A percentile compares a stretch with the other conserved stretches of the same genome.
Conservation (phyloP, 2,888 invertebrate species). For the Epinotia demarniana region DNA sequence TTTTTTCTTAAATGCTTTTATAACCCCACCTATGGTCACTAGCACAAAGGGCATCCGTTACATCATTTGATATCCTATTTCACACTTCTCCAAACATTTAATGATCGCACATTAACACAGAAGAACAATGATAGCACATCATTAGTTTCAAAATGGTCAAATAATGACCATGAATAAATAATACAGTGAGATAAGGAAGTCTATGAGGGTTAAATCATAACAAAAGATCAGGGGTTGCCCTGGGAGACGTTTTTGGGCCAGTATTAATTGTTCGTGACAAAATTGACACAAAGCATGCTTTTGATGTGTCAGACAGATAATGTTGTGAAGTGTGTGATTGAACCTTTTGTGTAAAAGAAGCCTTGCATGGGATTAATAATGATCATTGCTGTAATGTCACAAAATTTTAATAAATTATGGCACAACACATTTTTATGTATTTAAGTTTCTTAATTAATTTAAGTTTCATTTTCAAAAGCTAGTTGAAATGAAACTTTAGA, state of each 20-base stretch:
- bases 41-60: conserved; percentile 69
- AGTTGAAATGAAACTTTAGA: too few species aligned
- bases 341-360: conserved; percentile 33
- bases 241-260: conserved; percentile 69
- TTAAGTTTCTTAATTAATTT: too few species aligned
- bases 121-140: conserved; percentile 80
- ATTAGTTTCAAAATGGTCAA: conserved; percentile 83
- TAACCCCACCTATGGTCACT: conserved; percentile 53
- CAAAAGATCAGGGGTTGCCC: conserved; percentile 67
- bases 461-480: background rate
- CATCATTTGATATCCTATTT: conserved; percentile 77
- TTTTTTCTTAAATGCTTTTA: conserved; percentile 46
- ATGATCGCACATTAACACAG: conserved; percentile 67
- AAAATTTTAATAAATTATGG: conserved; percentile 50
- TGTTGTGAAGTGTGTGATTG: conserved; percentile 44
- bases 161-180: conserved; percentile 85
- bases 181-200: conserved; percentile 72
- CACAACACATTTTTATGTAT: background rate
- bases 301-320: conserved; percentile 58
- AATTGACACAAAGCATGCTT: conserved; percentile 76
- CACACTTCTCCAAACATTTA: conserved; percentile 76
- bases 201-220: conserved; percentile 66
- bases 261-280: conserved; percentile 78
- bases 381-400: conserved; percentile 47
- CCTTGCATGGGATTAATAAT: conserved; percentile 50